Evolutionary conservation across 2,888 invertebrate species (phyloP), one percentile per base, ranked within the genome.

Genomic region (Euclidia mi): DNA sequence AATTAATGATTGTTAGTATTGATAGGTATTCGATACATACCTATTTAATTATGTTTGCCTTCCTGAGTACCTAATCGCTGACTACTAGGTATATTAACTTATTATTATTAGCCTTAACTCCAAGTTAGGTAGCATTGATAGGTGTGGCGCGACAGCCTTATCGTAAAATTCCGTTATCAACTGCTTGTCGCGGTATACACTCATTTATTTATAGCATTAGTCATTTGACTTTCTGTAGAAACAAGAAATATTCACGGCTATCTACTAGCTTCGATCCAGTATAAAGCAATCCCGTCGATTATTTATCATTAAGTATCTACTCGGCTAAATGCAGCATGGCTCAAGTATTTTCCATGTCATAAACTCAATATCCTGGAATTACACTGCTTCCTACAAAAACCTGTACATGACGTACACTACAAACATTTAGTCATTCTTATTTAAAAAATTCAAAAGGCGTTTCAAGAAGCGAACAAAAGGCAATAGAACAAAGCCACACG

Each of bases 401-500:
- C 56, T 55, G 56, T 47, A 56, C 29, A 38, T 56, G 65, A 75
- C 70, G 74, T 73, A n/a, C n/a, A n/a, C n/a, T n/a, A n/a, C n/a
- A n/a, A n/a, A n/a, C 64, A 73, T 53, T 60, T 41, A 50, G 10
- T 29, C 50, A 56, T 56, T 49, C 48, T 49, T 35, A 59, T 46
- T 74, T 65, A 29, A 20, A 63, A 70, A 62, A 68, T 71, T 70
- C 63, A 43, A 61, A 55, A 62, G 56, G 56, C 65, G 65, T 82
- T 80, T 82, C 65, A 61, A 78, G 85, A 79, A 85, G 60, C 59
- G 71, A 87, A 91, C 90, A 90, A 91, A 87, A 85, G 87, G 74
- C 73, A 60, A 79, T 82, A 84, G 87, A 91, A 91, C 90, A 91
- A 91, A 88, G 87, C 82, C 73, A 78, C 71, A 76, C 75, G 68